Percentiles rank a stretch among this genome's conserved stretches.
phyloP scores from a whole-genome alignment of 2,888 invertebrate species.

The Nowickia ferox region DNA sequence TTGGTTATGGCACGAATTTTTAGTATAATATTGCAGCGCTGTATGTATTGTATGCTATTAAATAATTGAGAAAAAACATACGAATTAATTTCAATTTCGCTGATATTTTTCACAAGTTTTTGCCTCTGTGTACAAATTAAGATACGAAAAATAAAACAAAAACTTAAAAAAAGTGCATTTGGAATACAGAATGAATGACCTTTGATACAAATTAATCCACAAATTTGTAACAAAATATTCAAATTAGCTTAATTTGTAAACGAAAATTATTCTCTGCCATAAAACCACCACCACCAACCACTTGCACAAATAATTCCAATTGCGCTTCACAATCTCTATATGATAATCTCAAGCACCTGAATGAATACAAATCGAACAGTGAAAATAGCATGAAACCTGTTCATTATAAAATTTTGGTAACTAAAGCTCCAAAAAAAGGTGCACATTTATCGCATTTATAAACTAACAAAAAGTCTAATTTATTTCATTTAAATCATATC shows the following conservation, averaged over 20 bases:
- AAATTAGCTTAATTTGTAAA: background rate
- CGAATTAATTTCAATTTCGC: too few relatives aligned
- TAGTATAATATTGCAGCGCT: too few relatives aligned
- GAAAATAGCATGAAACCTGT: background rate
- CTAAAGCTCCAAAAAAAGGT: constrained; percentile 6
- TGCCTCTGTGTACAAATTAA: too few relatives aligned
- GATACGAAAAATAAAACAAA: too few relatives aligned
- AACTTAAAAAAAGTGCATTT: too few relatives aligned
- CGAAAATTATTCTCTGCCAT: background rate
- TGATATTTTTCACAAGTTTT: too few relatives aligned
- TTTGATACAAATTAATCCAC: background rate
- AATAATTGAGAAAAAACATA: too few relatives aligned
- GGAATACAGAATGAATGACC: background rate
- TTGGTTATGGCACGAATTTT: too few relatives aligned
- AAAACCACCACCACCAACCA: background rate
- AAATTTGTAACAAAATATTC: background rate
- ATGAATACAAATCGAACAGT: background rate
- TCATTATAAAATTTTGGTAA: constrained; percentile 1
- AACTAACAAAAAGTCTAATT: constrained; percentile 38
- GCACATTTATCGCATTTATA: constrained; percentile 25
- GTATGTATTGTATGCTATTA: too few relatives aligned
- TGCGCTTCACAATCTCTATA: background rate
- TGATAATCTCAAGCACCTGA: constrained; percentile 20
- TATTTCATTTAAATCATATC: constrained; percentile 57
- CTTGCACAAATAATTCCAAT: background rate